Evolutionary conservation across 2,888 invertebrate genomes (phyloP).

Genomic region (Hirtodrosophila duncani): DNA sequence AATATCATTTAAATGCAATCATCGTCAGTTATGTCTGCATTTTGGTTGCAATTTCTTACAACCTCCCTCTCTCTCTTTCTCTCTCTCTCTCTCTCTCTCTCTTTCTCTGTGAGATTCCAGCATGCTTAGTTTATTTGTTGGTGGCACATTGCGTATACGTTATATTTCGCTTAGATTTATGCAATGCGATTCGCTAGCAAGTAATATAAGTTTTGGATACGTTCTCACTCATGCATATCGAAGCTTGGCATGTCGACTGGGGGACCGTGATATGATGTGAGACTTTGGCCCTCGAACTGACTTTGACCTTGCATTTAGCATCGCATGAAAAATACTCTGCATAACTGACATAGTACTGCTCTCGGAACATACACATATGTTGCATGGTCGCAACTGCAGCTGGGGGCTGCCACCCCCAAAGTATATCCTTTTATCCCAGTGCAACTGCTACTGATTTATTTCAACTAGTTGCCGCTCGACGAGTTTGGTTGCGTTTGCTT

Average conservation of each 20-base stretch:
- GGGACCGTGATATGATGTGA: too few relatives aligned
- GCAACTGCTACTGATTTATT: slow-evolving; percentile 46
- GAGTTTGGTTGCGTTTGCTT: slow-evolving; percentile 6
- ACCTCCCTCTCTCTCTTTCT: neutral
- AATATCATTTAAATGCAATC: slow-evolving; percentile 43
- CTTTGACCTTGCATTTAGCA: slow-evolving; percentile 51
- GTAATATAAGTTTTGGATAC: slow-evolving; percentile 37
- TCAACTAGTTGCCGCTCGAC: slow-evolving; percentile 43
- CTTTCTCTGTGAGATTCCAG: slow-evolving; percentile 31
- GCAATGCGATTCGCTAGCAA: slow-evolving; percentile 36
- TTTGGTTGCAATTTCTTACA: slow-evolving; percentile 11
- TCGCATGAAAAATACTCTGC: slow-evolving; percentile 27
- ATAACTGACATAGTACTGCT: neutral
- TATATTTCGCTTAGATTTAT: slow-evolving; percentile 54
- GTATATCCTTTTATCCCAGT: too few relatives aligned
- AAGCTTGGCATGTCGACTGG: too few relatives aligned
- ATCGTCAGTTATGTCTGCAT: slow-evolving; percentile 36
- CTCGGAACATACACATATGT: slow-evolving; percentile 18
- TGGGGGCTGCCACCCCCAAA: too few relatives aligned
- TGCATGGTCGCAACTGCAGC: too few relatives aligned
- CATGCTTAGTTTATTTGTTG: slow-evolving; percentile 16
- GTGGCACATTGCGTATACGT: slow-evolving; percentile 37
- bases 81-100: neutral
- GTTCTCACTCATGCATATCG: slow-evolving; percentile 40
- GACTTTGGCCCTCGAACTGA: slow-evolving; percentile 4